Percentiles rank a stretch among this genome's conserved stretches.
phyloP scores from a whole-genome alignment of 2,113 vertebrate genomes.

The Hydrolagus affinis region DNA sequence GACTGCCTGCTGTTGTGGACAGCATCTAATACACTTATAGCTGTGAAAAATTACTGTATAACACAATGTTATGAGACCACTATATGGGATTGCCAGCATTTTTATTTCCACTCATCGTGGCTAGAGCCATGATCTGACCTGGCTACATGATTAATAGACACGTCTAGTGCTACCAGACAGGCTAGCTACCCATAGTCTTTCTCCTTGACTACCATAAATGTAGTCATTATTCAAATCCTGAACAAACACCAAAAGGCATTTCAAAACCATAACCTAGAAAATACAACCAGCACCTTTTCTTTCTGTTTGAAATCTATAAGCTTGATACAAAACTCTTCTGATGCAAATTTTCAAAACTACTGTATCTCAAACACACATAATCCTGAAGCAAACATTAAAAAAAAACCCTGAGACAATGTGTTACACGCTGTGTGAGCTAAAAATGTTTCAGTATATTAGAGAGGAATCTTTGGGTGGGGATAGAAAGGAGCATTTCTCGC shows the following conservation, averaged over 20 bases:
- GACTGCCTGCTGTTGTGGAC: slow-evolving; percentile 1
- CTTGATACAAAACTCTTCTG: background rate
- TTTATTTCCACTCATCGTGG: slow-evolving; percentile 43
- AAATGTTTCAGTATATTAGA: background rate
- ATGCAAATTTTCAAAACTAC: background rate
- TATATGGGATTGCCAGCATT: slow-evolving; percentile 34
- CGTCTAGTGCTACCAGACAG: slow-evolving; percentile 66
- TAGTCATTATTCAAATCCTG: slow-evolving; percentile 46
- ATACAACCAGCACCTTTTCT: background rate
- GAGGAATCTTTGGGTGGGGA: background rate
- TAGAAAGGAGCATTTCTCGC: background rate
- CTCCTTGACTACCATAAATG: slow-evolving; percentile 55
- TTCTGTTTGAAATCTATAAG: slow-evolving; percentile 10
- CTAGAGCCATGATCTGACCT: slow-evolving; percentile 45
- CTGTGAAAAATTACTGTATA: slow-evolving; percentile 7
- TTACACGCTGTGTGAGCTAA: background rate
- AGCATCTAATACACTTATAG: slow-evolving; percentile 18
- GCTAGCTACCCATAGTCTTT: slow-evolving; percentile 48
- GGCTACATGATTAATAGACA: slow-evolving; percentile 58
- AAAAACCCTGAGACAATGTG: background rate
- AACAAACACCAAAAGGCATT: background rate
- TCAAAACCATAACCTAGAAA: background rate
- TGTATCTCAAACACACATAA: background rate
- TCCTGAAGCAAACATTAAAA: background rate
- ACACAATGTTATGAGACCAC: background rate